Conservation (phyloP, 2,113 vertebrate genomes). For the Thryonomys swinderianus region DNA sequence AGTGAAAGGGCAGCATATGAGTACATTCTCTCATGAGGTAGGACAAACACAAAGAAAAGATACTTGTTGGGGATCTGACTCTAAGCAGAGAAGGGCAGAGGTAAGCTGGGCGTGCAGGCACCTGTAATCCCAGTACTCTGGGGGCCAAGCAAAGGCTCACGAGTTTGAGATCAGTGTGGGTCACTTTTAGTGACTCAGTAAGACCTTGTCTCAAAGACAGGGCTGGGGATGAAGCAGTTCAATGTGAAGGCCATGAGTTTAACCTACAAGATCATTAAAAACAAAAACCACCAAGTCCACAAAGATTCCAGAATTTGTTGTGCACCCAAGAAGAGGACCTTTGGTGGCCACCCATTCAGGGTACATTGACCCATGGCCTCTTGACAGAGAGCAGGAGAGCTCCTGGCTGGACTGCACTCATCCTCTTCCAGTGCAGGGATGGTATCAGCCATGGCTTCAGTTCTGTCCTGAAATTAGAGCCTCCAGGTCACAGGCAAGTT, state of each 20-base stretch:
- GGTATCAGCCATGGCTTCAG: too few species aligned
- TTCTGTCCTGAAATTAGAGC: background rate
- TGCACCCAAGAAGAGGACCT: background rate
- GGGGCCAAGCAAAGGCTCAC: background rate
- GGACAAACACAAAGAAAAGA: background rate
- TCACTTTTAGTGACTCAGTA: background rate
- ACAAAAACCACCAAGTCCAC: background rate
- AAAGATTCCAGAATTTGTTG: background rate
- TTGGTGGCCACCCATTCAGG: too few species aligned
- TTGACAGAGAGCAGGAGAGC: background rate
- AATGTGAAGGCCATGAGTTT: background rate
- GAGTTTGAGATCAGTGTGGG: background rate
- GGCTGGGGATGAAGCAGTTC: background rate
- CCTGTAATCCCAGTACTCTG: background rate
- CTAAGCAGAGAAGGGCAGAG: background rate
- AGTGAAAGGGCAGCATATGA: background rate
- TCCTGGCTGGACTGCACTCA: too few species aligned
- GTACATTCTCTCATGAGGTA: background rate
- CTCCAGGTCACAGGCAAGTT: rapidly evolving
- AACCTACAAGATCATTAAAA: background rate
- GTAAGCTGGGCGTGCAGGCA: background rate
- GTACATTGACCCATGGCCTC: background rate
- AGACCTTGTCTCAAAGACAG: background rate
- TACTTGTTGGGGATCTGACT: background rate
- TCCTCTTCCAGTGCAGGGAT: background rate